phyloP scores from a whole-genome alignment of 2,888 invertebrate species.

The Elegia similella region DNA sequence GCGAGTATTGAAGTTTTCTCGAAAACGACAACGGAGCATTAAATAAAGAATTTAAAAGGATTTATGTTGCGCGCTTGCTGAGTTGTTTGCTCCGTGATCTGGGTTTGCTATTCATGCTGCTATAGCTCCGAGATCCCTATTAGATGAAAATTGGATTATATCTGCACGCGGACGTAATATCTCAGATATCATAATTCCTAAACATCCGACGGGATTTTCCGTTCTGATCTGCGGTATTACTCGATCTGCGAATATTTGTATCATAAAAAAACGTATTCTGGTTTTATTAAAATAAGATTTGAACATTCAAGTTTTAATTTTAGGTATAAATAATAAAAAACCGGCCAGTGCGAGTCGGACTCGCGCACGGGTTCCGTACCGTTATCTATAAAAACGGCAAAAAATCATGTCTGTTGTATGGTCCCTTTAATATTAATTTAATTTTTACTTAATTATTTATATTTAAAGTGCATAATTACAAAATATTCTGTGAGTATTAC shows the following conservation, averaged over 20 bases:
- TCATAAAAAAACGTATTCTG: neutral
- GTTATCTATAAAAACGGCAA: too few species aligned
- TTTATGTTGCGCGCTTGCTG: conserved; percentile 20
- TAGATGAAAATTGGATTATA: conserved; percentile 17
- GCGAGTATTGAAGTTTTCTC: conserved; percentile 7
- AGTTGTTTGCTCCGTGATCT: conserved; percentile 22
- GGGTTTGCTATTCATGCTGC: neutral
- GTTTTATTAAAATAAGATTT: too few species aligned
- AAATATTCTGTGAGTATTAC: too few species aligned
- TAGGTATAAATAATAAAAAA: too few species aligned
- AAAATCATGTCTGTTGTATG: too few species aligned
- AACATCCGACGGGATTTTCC: neutral
- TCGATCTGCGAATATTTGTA: neutral
- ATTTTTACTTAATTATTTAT: too few species aligned
- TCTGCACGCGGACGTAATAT: conserved; percentile 14
- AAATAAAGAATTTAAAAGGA: conserved; percentile 29
- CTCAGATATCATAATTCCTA: neutral
- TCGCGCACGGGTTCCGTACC: too few species aligned
- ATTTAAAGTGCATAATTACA: too few species aligned
- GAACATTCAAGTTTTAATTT: too few species aligned
- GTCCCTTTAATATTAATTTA: too few species aligned
- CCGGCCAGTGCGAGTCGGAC: too few species aligned
- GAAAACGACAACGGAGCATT: conserved; percentile 17
- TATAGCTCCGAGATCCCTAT: conserved; percentile 2
- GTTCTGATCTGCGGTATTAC: neutral